Conservation (phyloP, 2,113 vertebrate genomes). For the Argyrosomus japonicus region DNA sequence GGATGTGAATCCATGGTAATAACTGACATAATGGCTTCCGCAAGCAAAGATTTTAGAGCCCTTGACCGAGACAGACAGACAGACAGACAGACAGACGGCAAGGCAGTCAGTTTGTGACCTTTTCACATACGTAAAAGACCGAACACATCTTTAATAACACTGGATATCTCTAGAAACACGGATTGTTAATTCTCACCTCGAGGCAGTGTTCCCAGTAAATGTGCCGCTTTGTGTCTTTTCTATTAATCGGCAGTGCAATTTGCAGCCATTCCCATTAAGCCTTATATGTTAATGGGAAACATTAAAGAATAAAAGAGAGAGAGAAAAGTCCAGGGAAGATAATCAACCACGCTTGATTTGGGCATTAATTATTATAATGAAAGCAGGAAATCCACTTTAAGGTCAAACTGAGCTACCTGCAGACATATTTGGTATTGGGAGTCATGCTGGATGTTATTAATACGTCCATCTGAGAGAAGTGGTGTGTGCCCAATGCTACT, state of each 20-base stretch:
- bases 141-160: slow-evolving; percentile 5
- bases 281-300: slow-evolving; percentile 74
- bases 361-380: slow-evolving; percentile 83
- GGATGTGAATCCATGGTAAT: slow-evolving; percentile 1
- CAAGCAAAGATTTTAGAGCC: not conserved
- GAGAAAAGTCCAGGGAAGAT: slow-evolving; percentile 55
- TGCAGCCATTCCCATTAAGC: slow-evolving; percentile 61
- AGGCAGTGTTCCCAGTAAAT: slow-evolving; percentile 37
- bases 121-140: not conserved
- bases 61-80: not conserved
- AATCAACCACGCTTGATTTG: slow-evolving; percentile 69
- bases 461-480: slow-evolving; percentile 47
- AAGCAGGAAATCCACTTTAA: slow-evolving; percentile 73
- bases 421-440: slow-evolving; percentile 60
- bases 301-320: slow-evolving; percentile 49
- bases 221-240: slow-evolving; percentile 45
- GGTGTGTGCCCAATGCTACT: slow-evolving; percentile 52
- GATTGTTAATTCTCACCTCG: slow-evolving; percentile 38
- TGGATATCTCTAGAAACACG: not conserved
- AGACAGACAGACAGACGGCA: not conserved
- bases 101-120: slow-evolving; percentile 24
- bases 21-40: not conserved
- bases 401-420: slow-evolving; percentile 76
- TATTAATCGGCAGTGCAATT: slow-evolving; percentile 52
- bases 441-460: slow-evolving; percentile 70